Percentiles rank a stretch among this genome's conserved stretches.
Evolutionary conservation across 1,140 invertebrate genomes (phyloP).

Genomic region (Drosophila pectinifera): DNA sequence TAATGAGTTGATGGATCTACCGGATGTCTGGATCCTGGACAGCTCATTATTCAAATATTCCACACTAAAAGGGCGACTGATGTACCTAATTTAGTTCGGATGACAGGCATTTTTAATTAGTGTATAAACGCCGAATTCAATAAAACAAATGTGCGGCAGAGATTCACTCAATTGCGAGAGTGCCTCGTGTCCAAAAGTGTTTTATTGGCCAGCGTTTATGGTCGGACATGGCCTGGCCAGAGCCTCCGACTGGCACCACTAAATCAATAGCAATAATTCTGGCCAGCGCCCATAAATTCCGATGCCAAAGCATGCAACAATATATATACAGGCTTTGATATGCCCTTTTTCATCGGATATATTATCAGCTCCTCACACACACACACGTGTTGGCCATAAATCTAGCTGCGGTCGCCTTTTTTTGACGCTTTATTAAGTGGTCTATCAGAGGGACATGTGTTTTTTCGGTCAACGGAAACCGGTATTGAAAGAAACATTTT

Average conservation of each 20-base stretch:
- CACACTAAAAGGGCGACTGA: no score
- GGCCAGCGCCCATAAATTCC: slow-evolving; percentile 57
- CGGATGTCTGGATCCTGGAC: no score
- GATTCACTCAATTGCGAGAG: slow-evolving; percentile 7
- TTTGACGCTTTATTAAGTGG: slow-evolving; percentile 59
- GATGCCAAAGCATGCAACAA: slow-evolving; percentile 31
- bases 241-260: slow-evolving; percentile 22
- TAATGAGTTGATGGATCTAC: slow-evolving; percentile 36
- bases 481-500: slow-evolving; percentile 19
- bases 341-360: slow-evolving; percentile 28
- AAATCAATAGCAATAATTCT: slow-evolving; percentile 79
- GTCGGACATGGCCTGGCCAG: slow-evolving; percentile 21
- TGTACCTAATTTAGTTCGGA: slow-evolving; percentile 1
- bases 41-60: slow-evolving; percentile 6
- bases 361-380: slow-evolving; percentile 33
- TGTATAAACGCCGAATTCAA: background rate
- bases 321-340: slow-evolving; percentile 32
- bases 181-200: slow-evolving; percentile 12
- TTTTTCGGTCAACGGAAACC: slow-evolving; percentile 1
- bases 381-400: slow-evolving; percentile 65
- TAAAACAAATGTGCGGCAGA: slow-evolving; percentile 1
- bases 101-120: slow-evolving; percentile 22
- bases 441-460: slow-evolving; percentile 52
- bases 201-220: slow-evolving; percentile 58
- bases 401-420: slow-evolving; percentile 45